Percentiles rank a stretch among this genome's conserved stretches.
phyloP scores from a whole-genome alignment of 2,888 invertebrate genomes.

The Agriopis leucophaearia region DNA sequence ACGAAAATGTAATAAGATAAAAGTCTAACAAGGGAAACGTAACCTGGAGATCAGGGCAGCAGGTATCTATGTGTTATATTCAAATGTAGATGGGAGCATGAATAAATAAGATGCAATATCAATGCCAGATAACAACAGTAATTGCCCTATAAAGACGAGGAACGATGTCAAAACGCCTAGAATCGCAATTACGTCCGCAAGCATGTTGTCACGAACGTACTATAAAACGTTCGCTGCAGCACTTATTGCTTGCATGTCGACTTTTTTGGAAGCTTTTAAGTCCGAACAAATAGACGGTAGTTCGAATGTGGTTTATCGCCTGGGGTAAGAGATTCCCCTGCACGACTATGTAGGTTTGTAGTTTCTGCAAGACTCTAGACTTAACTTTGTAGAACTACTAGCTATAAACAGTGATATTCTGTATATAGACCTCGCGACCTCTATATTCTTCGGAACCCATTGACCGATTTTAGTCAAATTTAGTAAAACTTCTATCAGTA shows the following conservation, averaged over 20 bases:
- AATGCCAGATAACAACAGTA: constrained; percentile 84
- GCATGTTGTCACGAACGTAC: constrained; percentile 75
- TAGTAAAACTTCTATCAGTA: too few relatives aligned
- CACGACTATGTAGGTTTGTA: constrained; percentile 26
- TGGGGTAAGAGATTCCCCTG: constrained; percentile 24
- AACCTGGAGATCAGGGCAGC: constrained; percentile 68
- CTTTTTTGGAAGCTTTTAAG: constrained; percentile 62
- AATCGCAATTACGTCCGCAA: constrained; percentile 78
- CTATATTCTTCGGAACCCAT: too few relatives aligned
- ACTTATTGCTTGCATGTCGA: constrained; percentile 72
- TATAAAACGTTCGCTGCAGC: constrained; percentile 70
- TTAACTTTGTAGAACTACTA: constrained; percentile 1
- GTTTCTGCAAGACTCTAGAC: constrained; percentile 22
- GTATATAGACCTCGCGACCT: too few relatives aligned
- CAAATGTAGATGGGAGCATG: constrained; percentile 70
- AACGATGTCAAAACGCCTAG: constrained; percentile 81
- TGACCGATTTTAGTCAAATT: too few relatives aligned
- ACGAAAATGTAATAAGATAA: constrained; percentile 50
- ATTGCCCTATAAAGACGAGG: constrained; percentile 83
- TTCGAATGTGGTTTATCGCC: constrained; percentile 49
- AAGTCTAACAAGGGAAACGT: constrained; percentile 56
- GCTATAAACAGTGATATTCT: not conserved
- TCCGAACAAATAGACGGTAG: constrained; percentile 50
- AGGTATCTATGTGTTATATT: constrained; percentile 75
- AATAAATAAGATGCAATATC: constrained; percentile 84